Base-by-base conservation (phyloP, 2,888 invertebrate genomes). In the Peribatodes rhomboidaria region DNA sequence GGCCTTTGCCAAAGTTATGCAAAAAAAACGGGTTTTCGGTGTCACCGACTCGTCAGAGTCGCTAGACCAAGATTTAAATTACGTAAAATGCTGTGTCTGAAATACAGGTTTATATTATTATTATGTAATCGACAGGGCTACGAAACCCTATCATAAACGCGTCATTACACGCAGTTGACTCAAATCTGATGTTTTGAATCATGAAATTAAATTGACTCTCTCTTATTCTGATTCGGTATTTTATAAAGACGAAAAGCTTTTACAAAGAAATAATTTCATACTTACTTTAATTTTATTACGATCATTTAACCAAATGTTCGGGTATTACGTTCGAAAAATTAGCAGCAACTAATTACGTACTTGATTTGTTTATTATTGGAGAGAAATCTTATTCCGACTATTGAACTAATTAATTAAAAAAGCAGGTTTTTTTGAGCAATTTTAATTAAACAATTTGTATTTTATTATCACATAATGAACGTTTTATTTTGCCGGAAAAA, bases 171-270 rank as follows among this genome's bases (percentile, higher is more conserved):
- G 3, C 27, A 27, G 27, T 27, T 37, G 6, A 37, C n/a, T 37
- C 1, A n/a, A 37, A n/a, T 13, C 4, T n/a, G 2, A 6, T n/a
- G 39, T 47, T 9, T 59, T 56, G 61, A 69, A 27, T 27, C 2
- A 56, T 55, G 9, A 3, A 57, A 14, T 33, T 60, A 37, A 62
- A 60, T 64, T 27, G 6, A 27, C 27, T 57, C 42, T 42, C 53
- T 50, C 61, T 57, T 20, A 37, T 37, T 16, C 47, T 56, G 53
- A 65, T 62, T 37, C 41, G 65, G 62, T 11, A 22, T 39, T 11
- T 42, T 1, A 27, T 11, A 42, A 42, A 41, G 20, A 9, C 27
- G 8, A 31, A 10, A n/a, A 2, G 11, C n/a, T 35, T 22, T 20
- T 46, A n/a, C 10, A n/a, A 27, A 11, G 11, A 44, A 20, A 11